These are phyloP conservation scores for Latrodectus geometricus DNA, from an alignment of 1,140 invertebrate genomes.

Conservation along the genomic window DNA sequence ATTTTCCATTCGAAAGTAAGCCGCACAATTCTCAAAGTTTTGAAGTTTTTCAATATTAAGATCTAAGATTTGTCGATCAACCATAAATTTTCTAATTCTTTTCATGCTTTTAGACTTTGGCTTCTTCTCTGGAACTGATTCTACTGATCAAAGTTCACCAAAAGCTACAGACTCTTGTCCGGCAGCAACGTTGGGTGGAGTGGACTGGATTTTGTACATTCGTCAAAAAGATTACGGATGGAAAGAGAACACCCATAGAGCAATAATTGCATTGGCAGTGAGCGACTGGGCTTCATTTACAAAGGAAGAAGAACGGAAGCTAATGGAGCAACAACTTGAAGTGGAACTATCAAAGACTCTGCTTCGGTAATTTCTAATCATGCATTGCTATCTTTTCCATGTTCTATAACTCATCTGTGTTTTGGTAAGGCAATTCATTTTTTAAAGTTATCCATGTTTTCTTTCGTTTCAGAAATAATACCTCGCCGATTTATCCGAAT, in stretches of 20 bases:
- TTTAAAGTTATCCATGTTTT: neutral
- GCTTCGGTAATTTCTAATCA: neutral
- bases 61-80: no score
- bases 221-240: slow-evolving; percentile 12
- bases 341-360: slow-evolving; percentile 10
- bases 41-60: no score
- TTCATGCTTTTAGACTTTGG: no score
- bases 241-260: slow-evolving; percentile 19
- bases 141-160: no score
- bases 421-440: no score
- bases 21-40: no score
- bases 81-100: no score
- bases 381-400: no score
- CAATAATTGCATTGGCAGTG: slow-evolving; percentile 15
- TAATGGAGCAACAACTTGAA: slow-evolving; percentile 31
- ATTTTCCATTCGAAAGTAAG: no score
- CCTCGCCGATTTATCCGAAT: neutral
- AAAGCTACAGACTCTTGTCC: neutral
- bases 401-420: no score
- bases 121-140: no score
- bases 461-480: neutral
- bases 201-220: slow-evolving; percentile 18
- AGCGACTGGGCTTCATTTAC: neutral
- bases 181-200: neutral
- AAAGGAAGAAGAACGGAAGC: neutral